These are phyloP conservation scores for Leptocoma aspasia DNA, from an alignment of 2,113 vertebrate genomes.

Conservation along the genomic window DNA sequence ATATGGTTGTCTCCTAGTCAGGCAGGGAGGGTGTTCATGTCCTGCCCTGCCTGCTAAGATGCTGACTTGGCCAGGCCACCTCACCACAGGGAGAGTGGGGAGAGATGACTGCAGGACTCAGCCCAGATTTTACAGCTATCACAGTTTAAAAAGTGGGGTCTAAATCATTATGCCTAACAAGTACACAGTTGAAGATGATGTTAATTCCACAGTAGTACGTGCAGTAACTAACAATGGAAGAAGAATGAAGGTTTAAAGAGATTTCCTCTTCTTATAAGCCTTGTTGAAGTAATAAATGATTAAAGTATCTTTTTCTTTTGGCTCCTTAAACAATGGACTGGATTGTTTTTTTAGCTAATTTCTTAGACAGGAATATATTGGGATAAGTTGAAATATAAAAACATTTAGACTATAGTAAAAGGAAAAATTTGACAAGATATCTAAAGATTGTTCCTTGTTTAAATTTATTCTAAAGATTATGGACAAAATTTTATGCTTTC, in stretches of 20 bases:
- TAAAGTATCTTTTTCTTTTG: not conserved
- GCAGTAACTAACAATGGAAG: not conserved
- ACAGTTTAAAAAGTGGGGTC: not conserved
- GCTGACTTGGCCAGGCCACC: not conserved
- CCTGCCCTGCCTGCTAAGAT: not conserved
- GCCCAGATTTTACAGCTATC: not conserved
- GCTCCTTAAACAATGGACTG: not conserved
- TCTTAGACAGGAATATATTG: not conserved
- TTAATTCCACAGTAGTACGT: not conserved
- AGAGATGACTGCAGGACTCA: not conserved
- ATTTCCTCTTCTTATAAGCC: not conserved
- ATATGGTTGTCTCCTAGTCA: not conserved
- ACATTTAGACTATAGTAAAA: not conserved
- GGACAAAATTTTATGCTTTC: not conserved
- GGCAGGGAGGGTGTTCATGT: not conserved
- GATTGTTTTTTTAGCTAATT: not conserved
- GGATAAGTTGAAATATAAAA: not conserved
- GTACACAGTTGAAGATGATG: accelerated
- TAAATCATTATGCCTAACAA: not conserved
- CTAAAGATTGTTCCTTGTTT: not conserved
- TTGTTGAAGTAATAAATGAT: not conserved
- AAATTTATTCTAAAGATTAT: not conserved
- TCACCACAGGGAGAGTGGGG: not conserved
- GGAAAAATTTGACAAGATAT: not conserved
- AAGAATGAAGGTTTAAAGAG: not conserved